A percentile compares a stretch with the other conserved stretches of the same genome.
phyloP scores from a whole-genome alignment of 1,140 invertebrate genomes.

The Zaprionus africanus region DNA sequence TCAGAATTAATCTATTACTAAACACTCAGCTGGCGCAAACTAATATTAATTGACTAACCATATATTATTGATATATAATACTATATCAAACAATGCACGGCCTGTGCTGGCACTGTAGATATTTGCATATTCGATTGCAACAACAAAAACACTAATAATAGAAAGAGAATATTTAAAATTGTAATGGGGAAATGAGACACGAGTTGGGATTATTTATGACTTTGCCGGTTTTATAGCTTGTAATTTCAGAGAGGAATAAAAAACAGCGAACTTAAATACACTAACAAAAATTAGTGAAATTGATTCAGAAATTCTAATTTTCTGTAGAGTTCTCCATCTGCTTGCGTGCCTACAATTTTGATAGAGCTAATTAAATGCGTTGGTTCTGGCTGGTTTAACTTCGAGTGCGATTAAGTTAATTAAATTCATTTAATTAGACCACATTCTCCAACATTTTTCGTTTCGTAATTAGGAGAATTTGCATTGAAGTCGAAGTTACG shows the following conservation, averaged over 20 bases:
- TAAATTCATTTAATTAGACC: not conserved
- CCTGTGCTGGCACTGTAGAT: not conserved
- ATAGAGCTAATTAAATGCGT: not conserved
- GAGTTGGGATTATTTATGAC: not conserved
- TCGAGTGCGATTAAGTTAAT: not conserved
- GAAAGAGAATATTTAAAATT: slow-evolving; percentile 1
- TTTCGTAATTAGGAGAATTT: not conserved
- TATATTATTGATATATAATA: slow-evolving; percentile 28
- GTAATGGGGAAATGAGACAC: slow-evolving; percentile 1
- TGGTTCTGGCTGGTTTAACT: not conserved
- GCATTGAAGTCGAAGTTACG: not conserved
- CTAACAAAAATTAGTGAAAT: not conserved
- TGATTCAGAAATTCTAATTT: not conserved
- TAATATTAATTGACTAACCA: slow-evolving; percentile 16
- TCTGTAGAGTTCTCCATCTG: not conserved
- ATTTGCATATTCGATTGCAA: slow-evolving; percentile 29
- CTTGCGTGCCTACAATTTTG: not conserved
- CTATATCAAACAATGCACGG: not conserved
- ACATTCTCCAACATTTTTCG: not conserved
- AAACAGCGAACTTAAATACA: not conserved
- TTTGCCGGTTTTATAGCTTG: not conserved
- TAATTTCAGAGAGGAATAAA: not conserved
- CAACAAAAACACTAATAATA: slow-evolving; percentile 12
- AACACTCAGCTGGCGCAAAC: slow-evolving; percentile 15
- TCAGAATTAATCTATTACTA: slow-evolving; percentile 31